Evolutionary conservation across 2,113 vertebrate genomes (phyloP).

Genomic region (Heliornis fulica): DNA sequence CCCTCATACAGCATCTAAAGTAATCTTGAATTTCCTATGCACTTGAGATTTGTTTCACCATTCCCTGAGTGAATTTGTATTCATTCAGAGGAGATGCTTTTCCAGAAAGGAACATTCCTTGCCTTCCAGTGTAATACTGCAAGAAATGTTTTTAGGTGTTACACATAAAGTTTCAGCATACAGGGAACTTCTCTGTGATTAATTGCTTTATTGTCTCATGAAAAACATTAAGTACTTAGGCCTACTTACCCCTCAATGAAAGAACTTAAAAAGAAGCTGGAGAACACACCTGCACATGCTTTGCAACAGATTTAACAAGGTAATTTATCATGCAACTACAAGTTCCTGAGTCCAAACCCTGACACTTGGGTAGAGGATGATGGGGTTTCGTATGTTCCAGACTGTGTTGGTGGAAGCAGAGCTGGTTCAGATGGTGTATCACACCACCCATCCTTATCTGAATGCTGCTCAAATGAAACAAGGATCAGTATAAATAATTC

Average conservation of each 20-base stretch:
- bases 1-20: background rate
- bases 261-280: background rate
- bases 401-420: background rate
- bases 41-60: background rate
- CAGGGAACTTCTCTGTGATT: background rate
- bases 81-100: background rate
- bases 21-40: background rate
- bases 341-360: background rate
- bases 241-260: background rate
- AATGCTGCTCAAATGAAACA: background rate
- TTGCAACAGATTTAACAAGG: background rate
- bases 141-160: background rate
- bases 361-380: background rate
- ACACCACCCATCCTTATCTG: background rate
- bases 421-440: background rate
- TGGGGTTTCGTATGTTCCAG: background rate
- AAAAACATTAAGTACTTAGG: background rate
- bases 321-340: background rate
- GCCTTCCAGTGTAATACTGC: background rate
- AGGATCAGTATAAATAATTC: background rate
- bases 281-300: background rate
- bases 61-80: background rate
- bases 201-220: background rate
- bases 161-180: background rate
- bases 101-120: background rate